phyloP scores from a whole-genome alignment of 2,113 vertebrate species.

The Aptenodytes forsteri region DNA sequence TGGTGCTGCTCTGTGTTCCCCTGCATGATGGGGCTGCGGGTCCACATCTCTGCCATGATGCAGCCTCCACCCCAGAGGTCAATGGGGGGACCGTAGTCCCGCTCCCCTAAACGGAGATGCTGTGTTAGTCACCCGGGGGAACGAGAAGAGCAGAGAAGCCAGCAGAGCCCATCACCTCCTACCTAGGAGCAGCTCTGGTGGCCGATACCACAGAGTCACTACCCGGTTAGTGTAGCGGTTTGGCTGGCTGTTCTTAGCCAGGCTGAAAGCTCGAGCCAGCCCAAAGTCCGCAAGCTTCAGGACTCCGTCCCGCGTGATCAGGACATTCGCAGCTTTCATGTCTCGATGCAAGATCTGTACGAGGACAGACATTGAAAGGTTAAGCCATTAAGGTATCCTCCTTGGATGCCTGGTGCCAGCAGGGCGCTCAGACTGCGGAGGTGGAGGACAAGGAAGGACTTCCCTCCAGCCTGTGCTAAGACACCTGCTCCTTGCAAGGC shows the following conservation, averaged over 20 bases:
- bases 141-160: not conserved
- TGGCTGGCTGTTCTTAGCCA: slow-evolving; percentile 97
- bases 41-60: slow-evolving; percentile 99
- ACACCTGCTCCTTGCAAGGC: not conserved
- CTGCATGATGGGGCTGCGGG: slow-evolving; percentile 98
- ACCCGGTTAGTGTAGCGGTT: slow-evolving; percentile 98
- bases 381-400: not conserved
- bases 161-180: not conserved
- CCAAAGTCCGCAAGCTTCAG: slow-evolving; percentile 97
- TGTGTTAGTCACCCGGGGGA: not conserved
- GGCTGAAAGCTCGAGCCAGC: slow-evolving; percentile 93
- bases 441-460: not conserved
- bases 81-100: slow-evolving; percentile 96
- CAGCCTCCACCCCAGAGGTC: slow-evolving; percentile 97
- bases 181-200: slow-evolving; percentile 95
- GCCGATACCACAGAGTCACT: slow-evolving; percentile 96
- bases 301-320: slow-evolving; percentile 94
- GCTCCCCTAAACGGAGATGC: slow-evolving; percentile 82
- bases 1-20: slow-evolving; percentile 98
- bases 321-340: slow-evolving; percentile 97
- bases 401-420: not conserved
- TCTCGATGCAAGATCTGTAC: slow-evolving; percentile 93
- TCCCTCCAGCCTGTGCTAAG: not conserved
- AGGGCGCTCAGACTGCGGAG: not conserved
- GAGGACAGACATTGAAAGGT: not conserved